Evolutionary conservation across 2,888 invertebrate genomes (phyloP), one percentile per base, ranked within the genome.

Genomic region (Drosophila kuntzei): DNA sequence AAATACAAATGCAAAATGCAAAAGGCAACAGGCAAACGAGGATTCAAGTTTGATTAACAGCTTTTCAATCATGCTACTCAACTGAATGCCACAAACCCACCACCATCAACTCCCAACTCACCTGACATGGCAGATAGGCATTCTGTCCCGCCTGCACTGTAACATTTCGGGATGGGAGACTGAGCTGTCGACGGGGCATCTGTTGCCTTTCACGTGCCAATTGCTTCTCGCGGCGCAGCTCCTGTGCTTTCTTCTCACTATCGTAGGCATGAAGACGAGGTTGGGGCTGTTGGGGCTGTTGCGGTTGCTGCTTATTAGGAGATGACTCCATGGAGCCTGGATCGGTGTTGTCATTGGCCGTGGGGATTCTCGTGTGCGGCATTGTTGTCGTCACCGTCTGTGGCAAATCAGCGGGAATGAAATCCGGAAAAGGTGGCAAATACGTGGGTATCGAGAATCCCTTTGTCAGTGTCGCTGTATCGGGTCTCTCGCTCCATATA

Each of bases 121-220:
- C 96, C 94, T 96, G 96, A 94, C 97, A 98, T 63, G 97, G 97
- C 82, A 98, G 94, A 93, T 97, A 97, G 80, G 97, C 97, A 93
- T 97, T 96, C 64, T 96, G 97, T 89, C 97, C 97, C 89, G 97
- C 94, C 93, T 98, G 97, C 76, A 97, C 96, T 67, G 97, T 97
- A 92, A 97, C 95, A 93, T 97, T 97, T 91, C 95, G 96, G 39
- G 90, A 71, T n/a, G 80, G 85, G 53, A 80, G 79, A 44, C 85
- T 89, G 43, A 89, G 87, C 59, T 79, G 89, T 11, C 77, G 80
- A 1, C 79, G 76, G n/a, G 86, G 79, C 55, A 76, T 39, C 58
- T 61, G 71, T 29, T 82, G 84, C 47, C 81, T 66, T 41, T 85
- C 89, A 43, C 67, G 71, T 14, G 88, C 88, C 83, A 83, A 71